Base-by-base conservation (phyloP, 2,797 vertebrate species). In the Astyanax mexicanus region DNA sequence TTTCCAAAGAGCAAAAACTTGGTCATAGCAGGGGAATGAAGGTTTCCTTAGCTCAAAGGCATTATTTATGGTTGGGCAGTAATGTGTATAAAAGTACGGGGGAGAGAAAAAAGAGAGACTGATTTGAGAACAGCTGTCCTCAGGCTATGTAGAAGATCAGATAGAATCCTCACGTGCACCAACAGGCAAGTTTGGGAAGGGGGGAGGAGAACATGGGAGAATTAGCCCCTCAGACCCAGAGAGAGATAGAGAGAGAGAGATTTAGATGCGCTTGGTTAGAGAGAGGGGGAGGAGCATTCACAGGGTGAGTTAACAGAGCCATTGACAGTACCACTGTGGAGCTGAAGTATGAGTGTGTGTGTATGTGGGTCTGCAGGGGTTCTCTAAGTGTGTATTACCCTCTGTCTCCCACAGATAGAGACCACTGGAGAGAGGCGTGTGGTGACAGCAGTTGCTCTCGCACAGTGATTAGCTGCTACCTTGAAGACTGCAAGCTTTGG, bases 311-410 rank as follows among this genome's bases (percentile, higher is more conserved):
- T 74, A 67, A 32, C 42, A 57, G 61, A 45, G 69, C 78, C 75
- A 32, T 81, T 81, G 81, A 77, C 80, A 81, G 76, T 82, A 80
- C 78, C 79, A 83, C 72, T 69, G 72, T 74, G 75, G 62, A 76
- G 78, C 44, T 74, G 21, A 66, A 65, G 58, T 61, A 61, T 66
- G 60, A 40, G 19, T 70, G 35, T 42, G 35, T 42, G 78, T 57
- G 69, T 72, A 5, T 32, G 68, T 77, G 55, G 68, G 73, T 74
- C 79, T 77, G 74, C 76, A 52, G 79, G 70, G 77, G 78, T 71
- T 66, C 57, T 73, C 52, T 61, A 37, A 55, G 68, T 49, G 78
- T 77, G 54, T 70, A 52, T 73, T 38, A 35, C 72, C 57, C 54
- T 75, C 8, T 47, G 38, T 61, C 52, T 44, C 38, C 52, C 61